phyloP scores from a whole-genome alignment of 2,113 vertebrate species.

The Polypterus bichir region DNA sequence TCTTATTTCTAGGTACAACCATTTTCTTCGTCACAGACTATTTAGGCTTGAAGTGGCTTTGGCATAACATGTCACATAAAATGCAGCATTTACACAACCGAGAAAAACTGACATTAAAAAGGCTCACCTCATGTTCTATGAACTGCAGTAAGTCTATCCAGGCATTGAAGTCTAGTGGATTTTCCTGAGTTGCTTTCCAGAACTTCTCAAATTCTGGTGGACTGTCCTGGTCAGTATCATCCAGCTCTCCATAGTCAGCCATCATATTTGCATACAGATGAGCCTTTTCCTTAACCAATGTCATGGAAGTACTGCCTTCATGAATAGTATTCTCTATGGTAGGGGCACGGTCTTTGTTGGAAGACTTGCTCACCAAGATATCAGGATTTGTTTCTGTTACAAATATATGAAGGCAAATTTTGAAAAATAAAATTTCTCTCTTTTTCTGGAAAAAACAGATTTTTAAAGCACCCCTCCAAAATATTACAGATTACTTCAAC shows the following conservation, averaged over 20 bases:
- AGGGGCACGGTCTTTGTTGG: background rate
- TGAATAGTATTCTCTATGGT: background rate
- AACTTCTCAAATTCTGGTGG: constrained; percentile 55
- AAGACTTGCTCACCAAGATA: too few relatives aligned
- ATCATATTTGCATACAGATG: constrained; percentile 20
- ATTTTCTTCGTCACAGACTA: too few relatives aligned
- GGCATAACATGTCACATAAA: too few relatives aligned
- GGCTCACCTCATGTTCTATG: constrained; percentile 63
- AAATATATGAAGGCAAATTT: too few relatives aligned
- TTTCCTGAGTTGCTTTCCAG: constrained; percentile 49
- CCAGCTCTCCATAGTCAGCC: constrained; percentile 19
- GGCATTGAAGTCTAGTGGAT: constrained; percentile 54
- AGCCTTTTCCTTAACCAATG: constrained; percentile 4
- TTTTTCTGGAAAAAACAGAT: too few relatives aligned
- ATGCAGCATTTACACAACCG: background rate
- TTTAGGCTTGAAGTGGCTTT: too few relatives aligned
- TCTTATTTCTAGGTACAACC: too few relatives aligned
- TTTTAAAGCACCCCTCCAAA: too few relatives aligned
- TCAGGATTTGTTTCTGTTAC: too few relatives aligned
- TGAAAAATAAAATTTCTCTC: too few relatives aligned
- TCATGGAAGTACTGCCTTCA: background rate
- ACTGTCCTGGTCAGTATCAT: constrained; percentile 25
- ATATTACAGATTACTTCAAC: too few relatives aligned
- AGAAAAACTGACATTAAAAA: background rate
- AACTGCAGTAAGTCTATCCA: constrained; percentile 69